phyloP scores from a whole-genome alignment of 2,113 vertebrate genomes.

The Nasalis larvatus region DNA sequence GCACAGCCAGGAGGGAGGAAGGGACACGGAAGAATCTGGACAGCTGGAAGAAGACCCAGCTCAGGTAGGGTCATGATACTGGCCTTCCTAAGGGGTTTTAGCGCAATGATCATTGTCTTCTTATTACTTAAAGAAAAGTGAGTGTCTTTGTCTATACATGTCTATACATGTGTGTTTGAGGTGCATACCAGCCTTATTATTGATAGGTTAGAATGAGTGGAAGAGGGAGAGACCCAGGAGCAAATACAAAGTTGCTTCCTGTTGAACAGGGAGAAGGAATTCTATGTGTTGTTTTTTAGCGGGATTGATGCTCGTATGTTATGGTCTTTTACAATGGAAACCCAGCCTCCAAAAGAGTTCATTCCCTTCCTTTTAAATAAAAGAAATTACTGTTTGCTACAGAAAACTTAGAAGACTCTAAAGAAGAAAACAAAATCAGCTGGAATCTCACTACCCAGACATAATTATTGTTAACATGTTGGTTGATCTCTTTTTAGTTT shows the following conservation, averaged over 20 bases:
- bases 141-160: neutral
- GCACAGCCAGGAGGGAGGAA: no score
- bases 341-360: neutral
- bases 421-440: neutral
- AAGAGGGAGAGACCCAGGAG: neutral
- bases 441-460: neutral
- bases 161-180: neutral
- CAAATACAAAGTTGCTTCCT: neutral
- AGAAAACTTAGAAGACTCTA: neutral
- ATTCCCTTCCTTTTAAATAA: neutral
- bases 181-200: neutral
- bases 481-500: neutral
- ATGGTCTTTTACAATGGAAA: neutral
- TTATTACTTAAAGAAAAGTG: neutral
- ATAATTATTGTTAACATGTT: neutral
- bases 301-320: neutral
- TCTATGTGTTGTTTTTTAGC: neutral
- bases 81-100: neutral
- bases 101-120: neutral
- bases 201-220: neutral
- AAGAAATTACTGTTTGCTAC: neutral
- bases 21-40: neutral
- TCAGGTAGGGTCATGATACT: rapidly evolving
- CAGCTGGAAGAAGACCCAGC: no score
- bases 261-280: neutral